phyloP scores from a whole-genome alignment of 2,888 invertebrate genomes.

The Anthrax anthrax region DNA sequence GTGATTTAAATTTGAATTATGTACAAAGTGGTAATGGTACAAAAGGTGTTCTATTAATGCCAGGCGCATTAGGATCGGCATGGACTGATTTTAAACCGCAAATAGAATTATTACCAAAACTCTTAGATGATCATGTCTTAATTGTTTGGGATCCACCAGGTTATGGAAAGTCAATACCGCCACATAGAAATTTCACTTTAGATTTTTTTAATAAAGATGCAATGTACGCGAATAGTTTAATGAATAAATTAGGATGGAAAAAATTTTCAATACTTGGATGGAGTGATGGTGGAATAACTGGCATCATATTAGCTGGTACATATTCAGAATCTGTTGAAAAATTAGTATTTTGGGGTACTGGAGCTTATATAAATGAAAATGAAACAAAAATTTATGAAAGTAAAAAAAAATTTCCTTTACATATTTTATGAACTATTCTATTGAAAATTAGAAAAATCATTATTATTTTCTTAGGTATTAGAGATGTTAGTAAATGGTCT shows the following conservation, averaged over 20 bases:
- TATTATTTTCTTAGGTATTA: slow-evolving; percentile 39
- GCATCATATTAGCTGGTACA: slow-evolving; percentile 59
- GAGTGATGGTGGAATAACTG: slow-evolving; percentile 78
- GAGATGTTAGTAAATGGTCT: slow-evolving; percentile 66
- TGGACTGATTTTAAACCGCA: slow-evolving; percentile 75
- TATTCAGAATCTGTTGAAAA: slow-evolving; percentile 52
- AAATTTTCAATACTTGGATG: slow-evolving; percentile 72
- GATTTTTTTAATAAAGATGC: slow-evolving; percentile 68
- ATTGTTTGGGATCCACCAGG: slow-evolving; percentile 75
- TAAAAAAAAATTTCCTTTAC: slow-evolving; percentile 29
- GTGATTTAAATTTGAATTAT: slow-evolving; percentile 46
- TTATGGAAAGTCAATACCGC: slow-evolving; percentile 71
- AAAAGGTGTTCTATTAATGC: slow-evolving; percentile 49
- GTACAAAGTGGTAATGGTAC: slow-evolving; percentile 38
- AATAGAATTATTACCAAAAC: slow-evolving; percentile 41
- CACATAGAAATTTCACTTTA: slow-evolving; percentile 50
- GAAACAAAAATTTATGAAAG: slow-evolving; percentile 51
- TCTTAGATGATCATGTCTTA: slow-evolving; percentile 26
- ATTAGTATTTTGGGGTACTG: slow-evolving; percentile 63
- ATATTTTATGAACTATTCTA: neutral
- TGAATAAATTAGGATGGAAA: slow-evolving; percentile 51
- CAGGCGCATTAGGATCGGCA: slow-evolving; percentile 67
- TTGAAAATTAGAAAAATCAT: neutral
- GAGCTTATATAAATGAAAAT: slow-evolving; percentile 54
- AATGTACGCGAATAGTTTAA: slow-evolving; percentile 49